A percentile compares a stretch with the other conserved stretches of the same genome.
Evolutionary conservation across 2,113 vertebrate genomes (phyloP).

Genomic region (Promerops cafer): DNA sequence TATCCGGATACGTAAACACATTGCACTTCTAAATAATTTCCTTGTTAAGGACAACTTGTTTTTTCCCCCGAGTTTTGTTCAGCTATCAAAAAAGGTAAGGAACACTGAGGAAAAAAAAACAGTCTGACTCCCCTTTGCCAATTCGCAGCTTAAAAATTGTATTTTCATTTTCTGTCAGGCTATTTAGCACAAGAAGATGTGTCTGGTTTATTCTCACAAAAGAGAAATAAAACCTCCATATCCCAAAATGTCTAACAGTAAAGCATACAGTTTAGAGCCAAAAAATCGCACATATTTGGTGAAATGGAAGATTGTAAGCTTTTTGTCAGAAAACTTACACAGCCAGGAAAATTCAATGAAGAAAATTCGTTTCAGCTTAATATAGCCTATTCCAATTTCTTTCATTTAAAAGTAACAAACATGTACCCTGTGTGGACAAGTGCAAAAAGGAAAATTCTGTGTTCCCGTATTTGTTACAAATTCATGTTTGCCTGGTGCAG

Average conservation of each 20-base stretch:
- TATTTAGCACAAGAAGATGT: background rate
- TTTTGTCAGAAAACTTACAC: background rate
- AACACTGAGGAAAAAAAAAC: background rate
- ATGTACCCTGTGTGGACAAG: background rate
- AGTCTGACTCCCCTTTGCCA: background rate
- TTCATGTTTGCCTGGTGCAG: background rate
- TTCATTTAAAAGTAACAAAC: background rate
- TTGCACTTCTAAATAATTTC: constrained; percentile 61
- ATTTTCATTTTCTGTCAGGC: background rate
- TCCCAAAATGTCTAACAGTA: constrained; percentile 11
- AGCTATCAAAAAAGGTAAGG: background rate
- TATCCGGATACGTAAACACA: constrained; percentile 64
- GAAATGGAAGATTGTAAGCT: background rate
- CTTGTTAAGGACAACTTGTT: constrained; percentile 21
- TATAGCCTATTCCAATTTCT: background rate
- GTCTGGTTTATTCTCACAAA: constrained; percentile 4
- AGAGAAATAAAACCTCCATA: constrained; percentile 28
- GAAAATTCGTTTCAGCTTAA: background rate
- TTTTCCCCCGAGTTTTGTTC: background rate
- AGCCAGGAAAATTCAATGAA: background rate
- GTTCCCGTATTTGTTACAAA: background rate
- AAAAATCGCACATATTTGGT: background rate
- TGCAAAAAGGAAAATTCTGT: background rate
- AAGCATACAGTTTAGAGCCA: background rate
- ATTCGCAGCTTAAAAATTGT: background rate